Base-by-base conservation (phyloP, 2,888 invertebrate species). In the Pasiphila rectangulata region DNA sequence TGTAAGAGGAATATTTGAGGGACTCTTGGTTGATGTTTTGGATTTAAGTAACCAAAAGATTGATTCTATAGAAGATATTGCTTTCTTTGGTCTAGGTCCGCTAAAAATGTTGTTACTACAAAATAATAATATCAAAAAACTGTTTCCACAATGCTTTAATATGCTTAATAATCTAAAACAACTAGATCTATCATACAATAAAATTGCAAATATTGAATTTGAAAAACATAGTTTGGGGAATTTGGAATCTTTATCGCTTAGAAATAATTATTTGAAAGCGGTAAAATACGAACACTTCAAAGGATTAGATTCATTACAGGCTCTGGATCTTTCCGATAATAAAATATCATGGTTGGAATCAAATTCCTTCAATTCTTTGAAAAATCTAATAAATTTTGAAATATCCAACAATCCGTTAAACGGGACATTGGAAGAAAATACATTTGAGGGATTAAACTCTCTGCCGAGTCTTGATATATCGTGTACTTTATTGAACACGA, bases 271-370 rank as follows among this genome's bases (percentile, higher is more conserved):
- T 21, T 53, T 85, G n/a, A 56, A 48, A 2, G 43, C 66, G 42
- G 65, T 85, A 6, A 61, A 66, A 27, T 53, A 61, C 24, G 61
- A 72, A 27, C 49, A 70, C 21, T 75, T 83, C 35, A 38, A 56
- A 15, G 48, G 63, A 9, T 59, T 83, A 21, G 57, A 46, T 24
- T 45, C 44, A 9, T 56, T 85, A 6, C 59, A 70, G 38, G 63
- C 63, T 59, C 66, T 85, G 39, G 79, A 83, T 65, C 45, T 84
- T 16, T 75, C 82, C 7, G 54, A 71, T 35, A 85, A 85, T 45
- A 67, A 72, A 34, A 77, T 84, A 41, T 51, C 71, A 1, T 48
- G 53, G 19, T 56, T 84, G 7, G 67, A 70, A 45, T 44, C 64
- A 1, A 64, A 69, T 44, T 71, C 74, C 7, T 83, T 83, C 50